Evolutionary conservation across 2,888 invertebrate genomes (phyloP).

Genomic region (Clunio marinus): DNA sequence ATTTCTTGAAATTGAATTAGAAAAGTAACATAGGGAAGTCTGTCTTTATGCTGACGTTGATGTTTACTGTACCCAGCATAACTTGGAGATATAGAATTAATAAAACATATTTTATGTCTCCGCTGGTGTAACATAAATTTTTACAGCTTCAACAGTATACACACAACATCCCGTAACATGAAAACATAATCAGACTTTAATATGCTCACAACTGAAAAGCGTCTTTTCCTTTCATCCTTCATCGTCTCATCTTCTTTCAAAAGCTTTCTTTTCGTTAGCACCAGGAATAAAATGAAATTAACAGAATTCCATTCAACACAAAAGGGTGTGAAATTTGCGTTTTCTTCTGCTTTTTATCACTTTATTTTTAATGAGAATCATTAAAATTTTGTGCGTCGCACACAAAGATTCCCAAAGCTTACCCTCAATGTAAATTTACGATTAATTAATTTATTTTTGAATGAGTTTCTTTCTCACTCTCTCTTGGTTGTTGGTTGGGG

Average conservation of each 20-base stretch:
- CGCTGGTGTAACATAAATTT: constrained; percentile 15
- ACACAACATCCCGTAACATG: background rate
- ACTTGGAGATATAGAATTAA: constrained; percentile 31
- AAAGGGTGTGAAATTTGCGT: too few relatives aligned
- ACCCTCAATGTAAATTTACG: too few relatives aligned
- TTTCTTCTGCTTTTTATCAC: too few relatives aligned
- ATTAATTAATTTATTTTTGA: too few relatives aligned
- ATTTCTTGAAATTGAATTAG: background rate
- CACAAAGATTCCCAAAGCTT: too few relatives aligned
- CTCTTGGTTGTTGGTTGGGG: too few relatives aligned
- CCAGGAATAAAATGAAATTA: background rate
- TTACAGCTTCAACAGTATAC: constrained; percentile 16
- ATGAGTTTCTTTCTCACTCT: too few relatives aligned
- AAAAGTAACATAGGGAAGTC: background rate
- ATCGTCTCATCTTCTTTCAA: background rate
- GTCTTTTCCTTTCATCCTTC: background rate
- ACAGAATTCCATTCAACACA: too few relatives aligned
- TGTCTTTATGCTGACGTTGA: too few relatives aligned
- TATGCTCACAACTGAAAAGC: background rate
- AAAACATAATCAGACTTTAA: background rate
- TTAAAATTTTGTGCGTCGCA: background rate
- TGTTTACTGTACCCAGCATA: too few relatives aligned
- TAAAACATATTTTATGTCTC: constrained; percentile 34
- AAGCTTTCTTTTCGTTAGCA: background rate
- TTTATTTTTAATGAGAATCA: background rate